phyloP scores from a whole-genome alignment of 2,797 vertebrate genomes.

The Limosa lapponica region DNA sequence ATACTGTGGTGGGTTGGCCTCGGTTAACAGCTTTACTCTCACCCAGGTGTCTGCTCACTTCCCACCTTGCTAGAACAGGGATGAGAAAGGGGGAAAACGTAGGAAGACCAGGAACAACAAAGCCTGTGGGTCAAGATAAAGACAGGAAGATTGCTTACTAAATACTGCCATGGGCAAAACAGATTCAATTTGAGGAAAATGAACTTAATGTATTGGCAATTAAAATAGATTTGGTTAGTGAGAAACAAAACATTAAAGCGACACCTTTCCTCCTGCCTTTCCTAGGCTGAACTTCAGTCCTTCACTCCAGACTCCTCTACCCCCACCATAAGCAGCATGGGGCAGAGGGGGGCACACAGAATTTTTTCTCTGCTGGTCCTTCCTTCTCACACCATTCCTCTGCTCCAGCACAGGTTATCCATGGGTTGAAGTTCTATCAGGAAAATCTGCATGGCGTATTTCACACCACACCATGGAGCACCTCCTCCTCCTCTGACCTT shows the following conservation, averaged over 20 bases:
- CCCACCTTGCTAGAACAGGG: background rate
- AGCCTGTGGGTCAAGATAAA: background rate
- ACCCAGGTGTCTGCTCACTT: background rate
- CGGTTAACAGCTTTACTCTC: background rate
- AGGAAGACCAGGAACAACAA: background rate
- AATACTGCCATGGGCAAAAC: background rate
- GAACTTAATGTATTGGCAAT: background rate
- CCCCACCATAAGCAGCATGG: background rate
- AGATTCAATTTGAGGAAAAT: background rate
- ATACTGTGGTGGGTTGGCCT: background rate
- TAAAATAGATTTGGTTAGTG: background rate
- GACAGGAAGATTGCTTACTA: background rate
- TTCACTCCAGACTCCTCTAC: background rate
- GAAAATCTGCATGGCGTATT: background rate
- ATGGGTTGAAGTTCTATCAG: background rate
- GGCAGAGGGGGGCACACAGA: fast-evolving
- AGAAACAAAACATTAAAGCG: background rate
- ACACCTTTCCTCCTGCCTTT: background rate
- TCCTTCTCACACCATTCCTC: background rate
- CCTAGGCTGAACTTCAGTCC: background rate
- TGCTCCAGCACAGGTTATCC: background rate
- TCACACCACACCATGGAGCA: background rate
- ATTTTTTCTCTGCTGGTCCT: background rate
- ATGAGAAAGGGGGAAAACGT: background rate
- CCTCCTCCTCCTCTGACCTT: background rate